These are phyloP conservation scores for Caerostris darwini DNA, from an alignment of 1,140 invertebrate species.

Conservation along the genomic window DNA sequence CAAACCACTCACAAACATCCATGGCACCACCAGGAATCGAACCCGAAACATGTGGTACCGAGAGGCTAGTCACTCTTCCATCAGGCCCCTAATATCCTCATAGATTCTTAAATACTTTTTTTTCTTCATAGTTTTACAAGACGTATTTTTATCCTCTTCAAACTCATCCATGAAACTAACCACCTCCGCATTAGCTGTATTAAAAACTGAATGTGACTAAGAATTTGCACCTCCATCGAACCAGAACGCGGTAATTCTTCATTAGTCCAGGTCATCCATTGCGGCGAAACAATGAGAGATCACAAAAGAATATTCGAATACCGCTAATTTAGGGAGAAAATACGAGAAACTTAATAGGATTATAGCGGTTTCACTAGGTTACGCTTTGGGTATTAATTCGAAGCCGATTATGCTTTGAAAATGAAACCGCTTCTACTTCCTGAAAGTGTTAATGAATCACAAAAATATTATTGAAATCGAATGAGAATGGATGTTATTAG, in stretches of 20 bases:
- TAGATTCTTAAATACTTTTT: background rate
- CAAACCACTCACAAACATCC: no score
- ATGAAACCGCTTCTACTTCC: background rate
- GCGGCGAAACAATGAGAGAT: background rate
- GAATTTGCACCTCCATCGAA: background rate
- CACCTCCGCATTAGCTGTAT: background rate
- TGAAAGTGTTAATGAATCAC: background rate
- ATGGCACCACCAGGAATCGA: no score
- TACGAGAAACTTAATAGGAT: slow-evolving; percentile 16
- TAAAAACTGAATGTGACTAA: background rate
- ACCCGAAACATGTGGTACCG: no score
- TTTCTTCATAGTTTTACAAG: background rate
- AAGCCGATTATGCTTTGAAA: background rate
- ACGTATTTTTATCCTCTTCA: no score
- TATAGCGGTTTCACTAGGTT: slow-evolving; percentile 6
- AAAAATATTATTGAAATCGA: no score
- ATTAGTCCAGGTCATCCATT: background rate
- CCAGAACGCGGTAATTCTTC: background rate
- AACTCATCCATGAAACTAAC: background rate
- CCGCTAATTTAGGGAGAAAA: background rate
- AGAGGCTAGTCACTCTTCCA: no score
- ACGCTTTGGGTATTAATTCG: background rate
- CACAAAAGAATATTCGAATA: background rate
- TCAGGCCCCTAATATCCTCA: no score
- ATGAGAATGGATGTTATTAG: background rate